phyloP scores from a whole-genome alignment of 2,797 vertebrate species.

The Craterocephalus amniculus region DNA sequence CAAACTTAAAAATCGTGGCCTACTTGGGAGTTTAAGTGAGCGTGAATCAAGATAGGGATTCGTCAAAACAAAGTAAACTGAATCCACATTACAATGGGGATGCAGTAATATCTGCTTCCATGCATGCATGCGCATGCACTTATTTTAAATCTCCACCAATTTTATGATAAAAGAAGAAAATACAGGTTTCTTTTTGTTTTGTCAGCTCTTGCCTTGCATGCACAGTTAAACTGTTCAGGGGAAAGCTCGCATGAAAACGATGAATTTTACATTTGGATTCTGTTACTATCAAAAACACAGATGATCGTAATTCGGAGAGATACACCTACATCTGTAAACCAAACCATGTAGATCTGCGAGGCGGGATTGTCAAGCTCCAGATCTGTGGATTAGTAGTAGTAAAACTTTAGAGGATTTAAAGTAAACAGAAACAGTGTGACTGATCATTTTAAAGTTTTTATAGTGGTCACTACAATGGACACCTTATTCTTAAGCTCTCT shows the following conservation, averaged over 20 bases:
- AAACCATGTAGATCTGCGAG: too few relatives aligned
- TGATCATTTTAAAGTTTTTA: too few relatives aligned
- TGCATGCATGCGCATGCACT: neutral
- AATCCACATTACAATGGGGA: neutral
- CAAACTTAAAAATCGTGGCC: slow-evolving; percentile 31
- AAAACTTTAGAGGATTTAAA: too few relatives aligned
- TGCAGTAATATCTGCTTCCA: neutral
- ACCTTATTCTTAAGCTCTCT: too few relatives aligned
- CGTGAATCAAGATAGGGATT: slow-evolving; percentile 13
- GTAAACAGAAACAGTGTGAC: too few relatives aligned
- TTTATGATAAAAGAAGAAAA: slow-evolving; percentile 2
- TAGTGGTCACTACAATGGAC: too few relatives aligned
- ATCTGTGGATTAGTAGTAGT: too few relatives aligned
- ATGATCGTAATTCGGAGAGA: neutral
- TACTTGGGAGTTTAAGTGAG: slow-evolving; percentile 36
- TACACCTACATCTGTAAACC: too few relatives aligned
- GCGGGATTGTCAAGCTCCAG: too few relatives aligned
- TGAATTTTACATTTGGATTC: neutral
- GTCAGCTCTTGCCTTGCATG: neutral
- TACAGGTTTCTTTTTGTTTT: neutral
- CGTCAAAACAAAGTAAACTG: slow-evolving; percentile 24
- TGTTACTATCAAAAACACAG: slow-evolving; percentile 14
- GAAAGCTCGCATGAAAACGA: slow-evolving; percentile 1
- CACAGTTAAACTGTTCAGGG: slow-evolving; percentile 11
- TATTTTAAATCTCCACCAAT: slow-evolving; percentile 17